Base-by-base conservation (phyloP, 2,113 vertebrate genomes). In the Symphodus melops region DNA sequence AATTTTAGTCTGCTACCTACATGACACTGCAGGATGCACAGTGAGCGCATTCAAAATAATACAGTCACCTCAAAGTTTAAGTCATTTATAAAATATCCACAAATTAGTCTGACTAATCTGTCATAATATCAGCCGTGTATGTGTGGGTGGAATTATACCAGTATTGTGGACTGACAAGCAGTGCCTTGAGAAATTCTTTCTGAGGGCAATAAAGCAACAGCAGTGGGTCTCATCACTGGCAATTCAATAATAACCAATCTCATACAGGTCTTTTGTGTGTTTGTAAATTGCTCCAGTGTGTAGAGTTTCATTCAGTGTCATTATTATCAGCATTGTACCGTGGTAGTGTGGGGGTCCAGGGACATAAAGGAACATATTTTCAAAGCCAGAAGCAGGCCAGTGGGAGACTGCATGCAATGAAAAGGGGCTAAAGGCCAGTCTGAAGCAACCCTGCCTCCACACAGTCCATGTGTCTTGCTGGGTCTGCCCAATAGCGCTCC, bases 321-420 rank as follows among this genome's bases (percentile, higher is more conserved):
- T 87, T 85, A 88, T 88, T 89, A 81, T 76, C 79, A 84, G 66
- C 71, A 83, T 80, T 82, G 76, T 84, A 44, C 72, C 59, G 73
- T 52, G 71, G 65, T 76, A 62, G 72, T 85, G 57, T 57, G 73
- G 82, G 77, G 57, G 56, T 36, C 37, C 52, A 37, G 42, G 19
- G 74, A 57, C 57, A 88, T 79, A 92, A 91, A 90, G 68, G 74
- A 79, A 73, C 62, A 86, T 77, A 73, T 86, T 90, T 84, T 86
- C 76, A 79, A 83, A 89, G 76, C 74, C 81, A 86, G 73, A 49
- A 86, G 83, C 75, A 81, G 72, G 53, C 72, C 82, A 79, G 91
- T 81, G 79, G 88, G 88, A 79, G 86, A 83, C 79, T 63, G 1
- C 75, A 84, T 86, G 84, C 77, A 85, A 61, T 78, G 69, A 82